Percentiles rank a stretch among this genome's conserved stretches.
Evolutionary conservation across 23 tunicate species (phyloP).

Genomic region (Botrylloides violaceus): DNA sequence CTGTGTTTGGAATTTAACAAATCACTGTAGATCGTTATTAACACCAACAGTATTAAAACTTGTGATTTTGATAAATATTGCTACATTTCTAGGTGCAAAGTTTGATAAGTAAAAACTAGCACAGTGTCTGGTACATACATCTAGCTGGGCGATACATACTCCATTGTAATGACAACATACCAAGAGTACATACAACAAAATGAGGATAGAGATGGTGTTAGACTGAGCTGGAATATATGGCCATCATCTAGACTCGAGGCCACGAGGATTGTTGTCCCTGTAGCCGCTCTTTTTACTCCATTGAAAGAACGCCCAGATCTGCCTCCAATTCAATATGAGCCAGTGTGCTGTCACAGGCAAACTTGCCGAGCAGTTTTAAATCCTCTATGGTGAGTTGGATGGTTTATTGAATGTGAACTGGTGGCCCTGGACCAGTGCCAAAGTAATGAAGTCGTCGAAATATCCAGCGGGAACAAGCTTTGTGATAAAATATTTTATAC

Average conservation of each 20-base stretch:
- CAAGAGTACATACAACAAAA: slow-evolving; percentile 87
- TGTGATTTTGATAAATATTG: no score
- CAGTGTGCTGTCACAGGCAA: slow-evolving; percentile 82
- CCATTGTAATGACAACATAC: slow-evolving; percentile 88
- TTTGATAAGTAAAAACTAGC: no score
- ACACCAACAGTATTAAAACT: no score
- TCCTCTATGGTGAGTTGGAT: slow-evolving; percentile 89
- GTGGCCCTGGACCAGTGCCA: no score
- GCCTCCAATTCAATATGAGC: slow-evolving; percentile 92
- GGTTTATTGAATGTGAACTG: no score
- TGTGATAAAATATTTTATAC: no score
- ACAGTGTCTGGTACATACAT: no score
- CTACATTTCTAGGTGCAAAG: no score
- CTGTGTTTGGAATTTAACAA: no score
- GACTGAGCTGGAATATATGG: slow-evolving; percentile 97
- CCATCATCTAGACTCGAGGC: slow-evolving; percentile 96
- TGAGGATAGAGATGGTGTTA: slow-evolving; percentile 92
- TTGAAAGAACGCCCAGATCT: slow-evolving; percentile 71
- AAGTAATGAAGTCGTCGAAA: no score
- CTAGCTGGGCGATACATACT: no score
- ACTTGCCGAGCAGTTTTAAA: slow-evolving; percentile 89
- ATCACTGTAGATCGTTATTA: no score
- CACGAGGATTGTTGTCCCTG: slow-evolving; percentile 90
- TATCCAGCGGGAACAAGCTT: not conserved
- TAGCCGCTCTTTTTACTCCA: slow-evolving; percentile 78